phyloP scores from a whole-genome alignment of 2,113 vertebrate genomes.

The Ictalurus punctatus region DNA sequence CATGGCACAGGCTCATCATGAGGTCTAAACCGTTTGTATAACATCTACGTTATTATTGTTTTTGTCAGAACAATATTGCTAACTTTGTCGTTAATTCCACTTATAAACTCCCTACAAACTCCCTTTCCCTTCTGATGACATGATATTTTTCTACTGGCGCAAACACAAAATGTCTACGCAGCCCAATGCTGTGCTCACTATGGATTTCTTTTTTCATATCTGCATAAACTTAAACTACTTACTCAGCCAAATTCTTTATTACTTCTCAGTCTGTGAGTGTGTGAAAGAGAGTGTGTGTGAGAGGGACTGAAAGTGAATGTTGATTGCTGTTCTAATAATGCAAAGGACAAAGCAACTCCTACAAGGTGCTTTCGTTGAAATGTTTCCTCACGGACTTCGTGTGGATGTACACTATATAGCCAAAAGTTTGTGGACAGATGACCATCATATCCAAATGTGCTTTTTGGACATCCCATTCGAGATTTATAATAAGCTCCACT shows the following conservation, averaged over 20 bases:
- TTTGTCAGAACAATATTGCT: background rate
- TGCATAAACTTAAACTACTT: background rate
- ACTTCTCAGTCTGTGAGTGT: background rate
- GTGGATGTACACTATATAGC: background rate
- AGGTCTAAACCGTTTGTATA: background rate
- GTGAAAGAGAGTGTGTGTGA: background rate
- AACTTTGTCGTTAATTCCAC: background rate
- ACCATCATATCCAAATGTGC: background rate
- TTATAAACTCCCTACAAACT: background rate
- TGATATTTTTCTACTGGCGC: background rate
- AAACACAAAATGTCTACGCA: background rate
- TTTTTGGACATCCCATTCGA: background rate
- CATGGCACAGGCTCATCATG: background rate
- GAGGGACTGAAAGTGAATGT: background rate
- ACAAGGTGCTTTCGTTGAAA: background rate
- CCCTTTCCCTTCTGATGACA: background rate
- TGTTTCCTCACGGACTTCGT: background rate
- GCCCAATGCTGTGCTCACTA: background rate
- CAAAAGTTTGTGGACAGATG: background rate
- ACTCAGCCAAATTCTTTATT: background rate
- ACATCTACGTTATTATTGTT: background rate
- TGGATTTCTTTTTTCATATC: conserved; percentile 8
- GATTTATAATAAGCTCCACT: background rate
- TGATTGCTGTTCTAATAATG: background rate
- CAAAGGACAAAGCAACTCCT: background rate